Evolutionary conservation across 2,888 invertebrate species (phyloP), one percentile per base, ranked within the genome.

Genomic region (Campoplex capitator): DNA sequence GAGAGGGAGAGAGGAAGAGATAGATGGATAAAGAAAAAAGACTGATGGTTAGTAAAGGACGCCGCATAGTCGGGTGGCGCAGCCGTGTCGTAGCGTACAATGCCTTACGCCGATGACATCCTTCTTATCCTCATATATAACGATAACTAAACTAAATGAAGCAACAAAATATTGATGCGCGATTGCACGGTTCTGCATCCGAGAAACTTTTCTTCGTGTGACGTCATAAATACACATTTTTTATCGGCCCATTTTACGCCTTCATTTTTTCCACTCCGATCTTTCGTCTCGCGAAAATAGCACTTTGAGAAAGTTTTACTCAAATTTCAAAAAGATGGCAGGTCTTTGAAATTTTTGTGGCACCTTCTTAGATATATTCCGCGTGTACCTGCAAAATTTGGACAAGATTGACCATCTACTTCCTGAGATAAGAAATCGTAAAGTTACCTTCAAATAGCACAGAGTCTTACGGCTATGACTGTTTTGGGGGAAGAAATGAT

Each of bases 121-220:
- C 84, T 77, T 84, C 73, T 84, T 81, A 84, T 73, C 73, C 80
- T 73, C 84, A 77, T 86, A 86, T 81, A 86, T 86, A 86, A 86
- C 84, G 86, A 84, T 81, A 76, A 58, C 80, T 77, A 74, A 86
- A 86, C 84, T 23, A 23, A 86, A 84, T 86, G 80, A 74, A 84
- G 80, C 51, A 58, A 65, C 23, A 80, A 83, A 75, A 56, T 38
- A 79, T 75, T 74, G 75, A 84, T 83, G 80, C 80, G 73, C 84
- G 70, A 67, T 62, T 68, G 80, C 77, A 75, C 75, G 74, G 58
- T 68, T 23, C 51, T 42, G 58, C 38, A 62, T 54, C 51, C 77
- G 73, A 51, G n/a, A 32, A 56, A 7, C 48, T 42, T 58, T 68
- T 23, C n/a, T 45, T 28, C 7, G 2, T 38, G 35, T 38, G 70